Conservation (phyloP, 2,113 vertebrate species). For the Tichodroma muraria region DNA sequence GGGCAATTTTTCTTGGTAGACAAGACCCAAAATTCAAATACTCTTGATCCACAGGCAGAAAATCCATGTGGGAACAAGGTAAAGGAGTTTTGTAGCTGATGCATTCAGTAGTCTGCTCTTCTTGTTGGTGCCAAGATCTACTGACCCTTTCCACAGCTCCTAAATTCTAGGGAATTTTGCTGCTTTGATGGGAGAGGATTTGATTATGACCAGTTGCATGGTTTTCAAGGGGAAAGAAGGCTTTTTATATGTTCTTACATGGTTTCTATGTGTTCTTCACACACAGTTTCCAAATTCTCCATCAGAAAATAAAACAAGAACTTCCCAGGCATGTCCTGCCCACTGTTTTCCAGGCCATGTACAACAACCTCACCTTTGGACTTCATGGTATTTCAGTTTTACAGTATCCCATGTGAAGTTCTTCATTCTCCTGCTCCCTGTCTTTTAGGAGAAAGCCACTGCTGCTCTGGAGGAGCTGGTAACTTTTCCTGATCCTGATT, state of each 20-base stretch:
- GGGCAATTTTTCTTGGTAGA: neutral
- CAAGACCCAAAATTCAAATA: neutral
- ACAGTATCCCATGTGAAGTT: neutral
- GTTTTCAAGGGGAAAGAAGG: neutral
- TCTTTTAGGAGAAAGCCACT: neutral
- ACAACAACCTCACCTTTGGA: neutral
- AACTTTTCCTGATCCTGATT: neutral
- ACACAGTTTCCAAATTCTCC: neutral
- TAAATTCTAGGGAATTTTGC: neutral
- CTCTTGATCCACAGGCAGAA: neutral
- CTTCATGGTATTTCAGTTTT: neutral
- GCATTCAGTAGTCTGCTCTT: neutral
- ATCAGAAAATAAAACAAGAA: neutral
- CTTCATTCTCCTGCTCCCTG: neutral
- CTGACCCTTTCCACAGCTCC: neutral
- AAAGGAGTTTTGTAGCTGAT: neutral
- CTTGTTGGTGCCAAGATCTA: neutral
- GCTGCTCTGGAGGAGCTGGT: neutral
- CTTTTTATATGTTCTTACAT: neutral
- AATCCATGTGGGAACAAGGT: neutral
- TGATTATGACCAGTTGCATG: neutral
- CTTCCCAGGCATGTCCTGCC: neutral
- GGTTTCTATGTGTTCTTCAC: neutral
- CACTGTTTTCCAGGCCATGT: accelerated
- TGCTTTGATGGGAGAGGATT: neutral